phyloP scores from a whole-genome alignment of 1,140 invertebrate species.

The Drosophila obscura region DNA sequence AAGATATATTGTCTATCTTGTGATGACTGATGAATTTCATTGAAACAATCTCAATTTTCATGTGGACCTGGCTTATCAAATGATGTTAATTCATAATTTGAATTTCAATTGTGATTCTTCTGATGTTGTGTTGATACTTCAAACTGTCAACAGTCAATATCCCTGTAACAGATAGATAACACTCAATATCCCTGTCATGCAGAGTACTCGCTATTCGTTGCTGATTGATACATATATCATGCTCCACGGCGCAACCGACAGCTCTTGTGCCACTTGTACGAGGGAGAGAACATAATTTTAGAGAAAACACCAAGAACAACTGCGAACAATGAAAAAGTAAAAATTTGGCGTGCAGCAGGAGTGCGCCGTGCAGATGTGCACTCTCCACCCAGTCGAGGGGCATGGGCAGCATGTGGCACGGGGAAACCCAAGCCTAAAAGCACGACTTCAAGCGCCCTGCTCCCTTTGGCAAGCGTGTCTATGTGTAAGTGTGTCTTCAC shows the following conservation, averaged over 20 bases:
- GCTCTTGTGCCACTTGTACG: constrained; percentile 32
- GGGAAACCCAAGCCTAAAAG: constrained; percentile 58
- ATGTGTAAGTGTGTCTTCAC: constrained; percentile 14
- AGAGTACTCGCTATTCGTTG: constrained; percentile 25
- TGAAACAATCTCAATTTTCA: no score
- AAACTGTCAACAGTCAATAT: no score
- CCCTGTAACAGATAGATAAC: no score
- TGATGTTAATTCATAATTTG: no score
- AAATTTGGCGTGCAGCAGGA: constrained; percentile 45
- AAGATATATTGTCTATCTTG: background rate
- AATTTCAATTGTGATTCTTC: no score
- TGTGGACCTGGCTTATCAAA: no score
- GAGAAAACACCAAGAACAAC: constrained; percentile 23
- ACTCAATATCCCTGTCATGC: no score
- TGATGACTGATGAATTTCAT: no score
- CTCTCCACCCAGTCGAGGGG: background rate
- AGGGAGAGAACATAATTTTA: constrained; percentile 53
- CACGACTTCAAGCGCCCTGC: constrained; percentile 55
- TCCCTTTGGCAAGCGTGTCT: constrained; percentile 11
- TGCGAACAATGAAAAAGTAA: constrained; percentile 36
- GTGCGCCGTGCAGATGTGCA: constrained; percentile 28
- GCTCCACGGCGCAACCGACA: constrained; percentile 1
- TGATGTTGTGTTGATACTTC: no score
- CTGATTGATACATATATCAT: background rate
- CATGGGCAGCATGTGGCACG: constrained; percentile 2